phyloP scores from a whole-genome alignment of 2,888 invertebrate species.

The Pomacea canaliculata region DNA sequence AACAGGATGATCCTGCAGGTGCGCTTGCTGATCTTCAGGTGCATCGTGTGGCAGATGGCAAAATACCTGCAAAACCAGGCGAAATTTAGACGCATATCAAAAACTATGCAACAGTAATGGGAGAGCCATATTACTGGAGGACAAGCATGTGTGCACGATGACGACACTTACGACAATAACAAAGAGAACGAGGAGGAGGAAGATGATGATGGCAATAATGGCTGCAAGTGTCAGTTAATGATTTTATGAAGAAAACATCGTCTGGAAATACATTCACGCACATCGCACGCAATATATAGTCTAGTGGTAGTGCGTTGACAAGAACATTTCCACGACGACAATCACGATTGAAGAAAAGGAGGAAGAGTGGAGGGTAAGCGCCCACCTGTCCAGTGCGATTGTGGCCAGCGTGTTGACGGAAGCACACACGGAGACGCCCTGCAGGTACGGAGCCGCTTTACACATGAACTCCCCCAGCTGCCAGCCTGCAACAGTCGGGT shows the following conservation, averaged over 20 bases:
- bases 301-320: too few species aligned
- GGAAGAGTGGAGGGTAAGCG: too few species aligned
- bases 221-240: too few species aligned
- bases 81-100: not conserved
- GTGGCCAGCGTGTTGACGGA: constrained; percentile 25
- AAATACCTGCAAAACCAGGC: constrained; percentile 80
- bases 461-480: constrained; percentile 24
- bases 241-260: too few species aligned
- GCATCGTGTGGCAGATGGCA: constrained; percentile 94
- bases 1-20: constrained; percentile 89
- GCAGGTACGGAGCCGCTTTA: constrained; percentile 21
- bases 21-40: constrained; percentile 89
- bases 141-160: too few species aligned
- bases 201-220: too few species aligned
- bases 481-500: constrained; percentile 16
- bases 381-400: constrained; percentile 20
- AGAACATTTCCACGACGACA: too few species aligned
- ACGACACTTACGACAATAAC: too few species aligned
- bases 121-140: not conserved
- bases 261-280: too few species aligned
- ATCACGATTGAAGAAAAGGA: too few species aligned
- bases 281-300: too few species aligned
- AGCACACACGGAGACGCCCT: constrained; percentile 22
- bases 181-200: too few species aligned
- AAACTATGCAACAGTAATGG: not conserved